A percentile compares a stretch with the other conserved stretches of the same genome.
These are phyloP conservation scores for Agonopterix heracliana DNA, from an alignment of 2,888 invertebrate species.

Conservation along the genomic window DNA sequence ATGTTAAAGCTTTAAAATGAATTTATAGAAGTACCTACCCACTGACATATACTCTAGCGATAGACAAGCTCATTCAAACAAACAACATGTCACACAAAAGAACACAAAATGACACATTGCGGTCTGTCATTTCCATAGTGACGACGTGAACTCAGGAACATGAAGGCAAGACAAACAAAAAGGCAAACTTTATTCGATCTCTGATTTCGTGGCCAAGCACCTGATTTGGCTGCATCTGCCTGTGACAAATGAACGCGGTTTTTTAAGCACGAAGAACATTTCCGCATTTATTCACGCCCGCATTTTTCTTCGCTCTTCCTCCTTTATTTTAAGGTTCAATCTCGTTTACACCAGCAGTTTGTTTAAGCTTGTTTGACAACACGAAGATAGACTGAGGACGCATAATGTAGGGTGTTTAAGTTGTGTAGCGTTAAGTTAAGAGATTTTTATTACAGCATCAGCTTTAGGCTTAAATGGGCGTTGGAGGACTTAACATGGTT, in stretches of 20 bases:
- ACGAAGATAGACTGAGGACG: slow-evolving; percentile 42
- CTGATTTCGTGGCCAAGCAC: slow-evolving; percentile 33
- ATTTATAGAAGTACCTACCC: no score
- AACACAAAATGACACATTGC: no score
- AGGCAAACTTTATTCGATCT: background rate
- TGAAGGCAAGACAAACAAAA: no score
- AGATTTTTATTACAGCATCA: slow-evolving; percentile 44
- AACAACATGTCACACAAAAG: no score
- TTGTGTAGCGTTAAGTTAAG: slow-evolving; percentile 50
- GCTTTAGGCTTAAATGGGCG: slow-evolving; percentile 8
- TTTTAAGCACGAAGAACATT: slow-evolving; percentile 64
- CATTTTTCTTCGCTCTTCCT: slow-evolving; percentile 10
- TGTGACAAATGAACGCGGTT: slow-evolving; percentile 72
- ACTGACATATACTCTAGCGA: no score
- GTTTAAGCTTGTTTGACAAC: slow-evolving; percentile 1
- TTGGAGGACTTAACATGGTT: slow-evolving; percentile 2
- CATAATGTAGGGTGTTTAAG: slow-evolving; percentile 59
- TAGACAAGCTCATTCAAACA: no score
- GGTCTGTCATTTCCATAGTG: no score
- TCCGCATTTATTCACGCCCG: slow-evolving; percentile 28
- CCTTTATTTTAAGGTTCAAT: slow-evolving; percentile 20
- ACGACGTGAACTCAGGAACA: no score
- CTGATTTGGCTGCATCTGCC: slow-evolving; percentile 68
- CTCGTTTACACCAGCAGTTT: slow-evolving; percentile 9
- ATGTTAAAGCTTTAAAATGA: no score